Evolutionary conservation across 2,888 invertebrate genomes (phyloP), one percentile per base, ranked within the genome.

Genomic region (Drosophila gaucha): DNA sequence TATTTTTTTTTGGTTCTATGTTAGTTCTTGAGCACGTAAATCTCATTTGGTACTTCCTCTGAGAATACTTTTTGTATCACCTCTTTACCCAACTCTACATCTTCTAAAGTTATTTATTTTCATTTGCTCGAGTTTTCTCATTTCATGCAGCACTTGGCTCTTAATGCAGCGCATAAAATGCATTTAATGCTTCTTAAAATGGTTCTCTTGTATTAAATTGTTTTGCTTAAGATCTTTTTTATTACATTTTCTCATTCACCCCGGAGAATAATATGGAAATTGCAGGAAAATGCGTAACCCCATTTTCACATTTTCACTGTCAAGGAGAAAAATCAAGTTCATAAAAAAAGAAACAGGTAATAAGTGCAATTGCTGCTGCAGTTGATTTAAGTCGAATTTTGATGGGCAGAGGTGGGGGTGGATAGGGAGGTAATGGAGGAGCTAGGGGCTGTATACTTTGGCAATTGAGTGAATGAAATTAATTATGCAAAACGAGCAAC

Each of bases 401-500:
- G 30, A 2, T 0, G 1, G 16, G 2, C 18, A 10, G 36, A 8
- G 35, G 22, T 26, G 2, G 5, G 8, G 9, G 1, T 14, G 31
- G 10, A 12, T 9, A 12, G 9, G 5, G 28, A 28, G 22, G n/a
- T n/a, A 50, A 36, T 18, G 33, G 6, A 9, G 10, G 14, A 6
- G n/a, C 6, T n/a, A n/a, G 18, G 1, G 10, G 6, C n/a, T 36
- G 54, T 16, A n/a, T 14, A 14, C 22, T 47, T 36, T 30, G 18
- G 36, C 18, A 51, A 6, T 39, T 28, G 46, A 38, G 8, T 30
- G 26, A 79, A 73, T 66, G 67, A 39, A 77, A 80, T 86, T 70
- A 86, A 80, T 79, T 86, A 83, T 80, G 86, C 80, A 75, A 82
- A 78, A 74, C 57, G 51, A 59, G 46, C 9, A 31, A 10, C 31